Base-by-base conservation (phyloP, 2,888 invertebrate genomes). In the Blastobasis lacticolella region DNA sequence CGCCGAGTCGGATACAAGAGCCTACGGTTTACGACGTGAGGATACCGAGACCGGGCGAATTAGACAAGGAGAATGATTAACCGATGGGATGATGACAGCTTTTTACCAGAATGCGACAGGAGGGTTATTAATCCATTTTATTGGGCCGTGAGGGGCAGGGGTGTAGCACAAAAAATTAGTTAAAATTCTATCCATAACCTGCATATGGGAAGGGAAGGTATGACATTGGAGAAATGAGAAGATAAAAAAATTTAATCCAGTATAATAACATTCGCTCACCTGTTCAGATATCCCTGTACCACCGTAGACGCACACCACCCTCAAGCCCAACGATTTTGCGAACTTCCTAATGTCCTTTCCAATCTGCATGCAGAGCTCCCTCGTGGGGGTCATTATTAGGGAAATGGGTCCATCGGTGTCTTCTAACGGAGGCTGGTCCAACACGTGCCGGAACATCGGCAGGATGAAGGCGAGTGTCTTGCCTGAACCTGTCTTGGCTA, bases 361-460 rank as follows among this genome's bases (percentile, higher is more conserved):
- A 52, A 99, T 99, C 85, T 99, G 99, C 96, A 99, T 97, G 70
- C 99, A 99, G 1, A 99, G 90, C 73, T 99, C 99, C 56, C 99
- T 90, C 0, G 99, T 99, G 0, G 99, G 99, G 0, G 98, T 97
- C 97, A 99, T 96, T 53, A 99, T 96, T 42, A 99, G 91, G 0
- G 97, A 94, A 52, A 99, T 95, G 0, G 99, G 99, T 1, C 99
- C 99, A 71, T 99, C 99, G 0, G 96, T 96, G 70, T 98, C 97
- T 64, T 97, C 97, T n/a, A 99, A 74, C 0, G 94, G 91, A 0
- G 95, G 92, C 75, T 99, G 99, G 78, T 99, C 99, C 54, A 97
- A 81, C 38, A 99, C 96, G 70, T 99, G 99, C 5, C 91, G 88
- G 82, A 99, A 97, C 98, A 99, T 97, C 0, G 99, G 99, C 54